phyloP scores from a whole-genome alignment of 2,113 vertebrate genomes.

The Anthoscopus minutus region DNA sequence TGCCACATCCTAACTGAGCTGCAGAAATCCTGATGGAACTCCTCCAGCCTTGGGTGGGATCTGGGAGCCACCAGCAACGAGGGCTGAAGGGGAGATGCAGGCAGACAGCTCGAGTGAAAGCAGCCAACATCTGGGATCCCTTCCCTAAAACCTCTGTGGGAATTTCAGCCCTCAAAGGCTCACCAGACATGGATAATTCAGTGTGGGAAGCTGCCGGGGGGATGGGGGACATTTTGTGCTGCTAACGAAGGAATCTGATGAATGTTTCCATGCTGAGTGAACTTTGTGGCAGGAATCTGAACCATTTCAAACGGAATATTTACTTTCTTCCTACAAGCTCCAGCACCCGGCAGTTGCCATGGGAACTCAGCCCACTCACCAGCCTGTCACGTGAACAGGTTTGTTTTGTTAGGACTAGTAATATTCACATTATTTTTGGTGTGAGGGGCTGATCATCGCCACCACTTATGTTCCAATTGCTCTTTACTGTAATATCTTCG shows the following conservation, averaged over 20 bases:
- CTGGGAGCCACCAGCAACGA: neutral
- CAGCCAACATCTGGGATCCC: neutral
- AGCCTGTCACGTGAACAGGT: neutral
- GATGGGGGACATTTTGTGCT: neutral
- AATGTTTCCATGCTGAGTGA: neutral
- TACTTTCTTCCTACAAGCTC: conserved; percentile 32
- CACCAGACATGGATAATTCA: neutral
- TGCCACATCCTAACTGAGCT: neutral
- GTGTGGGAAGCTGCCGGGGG: neutral
- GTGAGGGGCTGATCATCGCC: neutral
- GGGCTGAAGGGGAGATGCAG: neutral
- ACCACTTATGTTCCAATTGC: neutral
- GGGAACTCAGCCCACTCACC: conserved; percentile 53
- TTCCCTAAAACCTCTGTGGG: neutral
- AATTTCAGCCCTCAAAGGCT: neutral
- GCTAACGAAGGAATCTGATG: neutral
- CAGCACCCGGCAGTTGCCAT: conserved; percentile 24
- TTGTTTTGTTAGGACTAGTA: conserved; percentile 37
- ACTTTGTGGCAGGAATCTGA: conserved; percentile 11
- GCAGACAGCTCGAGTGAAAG: neutral
- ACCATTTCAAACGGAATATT: conserved; percentile 48
- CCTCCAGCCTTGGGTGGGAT: neutral
- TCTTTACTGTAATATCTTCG: neutral
- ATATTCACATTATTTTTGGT: conserved; percentile 25
- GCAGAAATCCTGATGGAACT: neutral